Conservation (phyloP, 2,797 vertebrate species). For the Peromyscus attwateri region DNA sequence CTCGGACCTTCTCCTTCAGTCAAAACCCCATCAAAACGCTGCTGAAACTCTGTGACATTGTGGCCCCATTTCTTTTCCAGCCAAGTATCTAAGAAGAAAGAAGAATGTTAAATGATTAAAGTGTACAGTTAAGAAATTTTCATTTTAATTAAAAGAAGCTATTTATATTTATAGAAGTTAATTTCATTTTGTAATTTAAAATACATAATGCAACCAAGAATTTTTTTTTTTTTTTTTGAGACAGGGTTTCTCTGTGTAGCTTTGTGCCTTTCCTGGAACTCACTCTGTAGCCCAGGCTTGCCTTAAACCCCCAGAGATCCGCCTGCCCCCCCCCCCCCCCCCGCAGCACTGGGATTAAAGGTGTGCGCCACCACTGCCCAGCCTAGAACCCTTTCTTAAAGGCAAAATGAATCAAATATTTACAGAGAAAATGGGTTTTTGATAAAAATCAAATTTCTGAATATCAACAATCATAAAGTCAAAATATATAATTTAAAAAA, state of each 20-base stretch:
- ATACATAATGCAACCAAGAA: not conserved
- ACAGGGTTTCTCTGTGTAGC: too few species aligned
- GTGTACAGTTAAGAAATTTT: conserved; percentile 53
- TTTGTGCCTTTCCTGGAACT: too few species aligned
- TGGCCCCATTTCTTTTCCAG: conserved; percentile 94
- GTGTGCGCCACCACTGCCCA: too few species aligned
- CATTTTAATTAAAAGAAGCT: conserved; percentile 33
- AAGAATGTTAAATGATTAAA: conserved; percentile 56
- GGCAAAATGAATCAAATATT: conserved; percentile 56
- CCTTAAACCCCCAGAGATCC: too few species aligned
- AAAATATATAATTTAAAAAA: not conserved
- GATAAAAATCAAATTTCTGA: conserved; percentile 41
- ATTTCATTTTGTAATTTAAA: conserved; percentile 59
- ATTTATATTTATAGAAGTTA: not conserved
- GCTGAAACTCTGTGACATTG: conserved; percentile 94
- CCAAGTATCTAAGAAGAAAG: conserved; percentile 91
- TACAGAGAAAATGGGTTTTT: conserved; percentile 39
- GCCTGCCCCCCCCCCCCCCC: too few species aligned
- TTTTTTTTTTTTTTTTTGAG: not conserved
- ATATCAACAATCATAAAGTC: conserved; percentile 66
- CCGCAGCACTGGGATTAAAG: too few species aligned
- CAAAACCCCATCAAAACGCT: conserved; percentile 93
- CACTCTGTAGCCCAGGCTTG: too few species aligned
- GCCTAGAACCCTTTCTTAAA: conserved; percentile 47
- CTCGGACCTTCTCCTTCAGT: conserved; percentile 95